These are phyloP conservation scores for Stomorhina lunata DNA, from an alignment of 2,888 invertebrate genomes.

Conservation along the genomic window DNA sequence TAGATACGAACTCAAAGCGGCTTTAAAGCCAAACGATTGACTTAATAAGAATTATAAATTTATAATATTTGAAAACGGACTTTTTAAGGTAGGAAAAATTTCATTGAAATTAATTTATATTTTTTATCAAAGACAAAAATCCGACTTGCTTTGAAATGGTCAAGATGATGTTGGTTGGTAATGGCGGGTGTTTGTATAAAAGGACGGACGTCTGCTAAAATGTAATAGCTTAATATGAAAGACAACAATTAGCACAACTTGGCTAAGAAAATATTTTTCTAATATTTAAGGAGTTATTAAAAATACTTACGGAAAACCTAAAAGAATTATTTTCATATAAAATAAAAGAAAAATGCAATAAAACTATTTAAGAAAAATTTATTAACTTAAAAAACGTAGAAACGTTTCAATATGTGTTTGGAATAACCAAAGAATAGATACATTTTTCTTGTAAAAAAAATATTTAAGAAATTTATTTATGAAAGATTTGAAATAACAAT, in stretches of 20 bases:
- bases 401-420: neutral
- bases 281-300: slow-evolving; percentile 56
- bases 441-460: slow-evolving; percentile 19
- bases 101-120: slow-evolving; percentile 26
- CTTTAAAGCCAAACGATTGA: slow-evolving; percentile 4
- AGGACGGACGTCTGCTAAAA: slow-evolving; percentile 42
- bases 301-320: slow-evolving; percentile 35
- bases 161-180: neutral
- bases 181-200: neutral
- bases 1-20: slow-evolving; percentile 33
- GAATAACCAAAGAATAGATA: slow-evolving; percentile 1
- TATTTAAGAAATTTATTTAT: neutral
- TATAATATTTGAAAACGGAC: slow-evolving; percentile 53
- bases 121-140: slow-evolving; percentile 58
- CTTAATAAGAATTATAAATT: slow-evolving; percentile 53
- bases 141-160: slow-evolving; percentile 26
- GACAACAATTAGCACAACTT: slow-evolving; percentile 62
- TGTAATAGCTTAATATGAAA: slow-evolving; percentile 65
- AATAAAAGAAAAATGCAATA: slow-evolving; percentile 30
- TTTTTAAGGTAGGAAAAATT: slow-evolving; percentile 51
- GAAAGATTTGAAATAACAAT: slow-evolving; percentile 16
- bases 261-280: slow-evolving; percentile 56
- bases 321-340: slow-evolving; percentile 26
- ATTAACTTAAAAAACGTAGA: slow-evolving; percentile 4
- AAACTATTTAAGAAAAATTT: slow-evolving; percentile 13